Evolutionary conservation across 1,140 invertebrate species (phyloP), one percentile per base, ranked within the genome.

Genomic region (Metaphire vulgaris): DNA sequence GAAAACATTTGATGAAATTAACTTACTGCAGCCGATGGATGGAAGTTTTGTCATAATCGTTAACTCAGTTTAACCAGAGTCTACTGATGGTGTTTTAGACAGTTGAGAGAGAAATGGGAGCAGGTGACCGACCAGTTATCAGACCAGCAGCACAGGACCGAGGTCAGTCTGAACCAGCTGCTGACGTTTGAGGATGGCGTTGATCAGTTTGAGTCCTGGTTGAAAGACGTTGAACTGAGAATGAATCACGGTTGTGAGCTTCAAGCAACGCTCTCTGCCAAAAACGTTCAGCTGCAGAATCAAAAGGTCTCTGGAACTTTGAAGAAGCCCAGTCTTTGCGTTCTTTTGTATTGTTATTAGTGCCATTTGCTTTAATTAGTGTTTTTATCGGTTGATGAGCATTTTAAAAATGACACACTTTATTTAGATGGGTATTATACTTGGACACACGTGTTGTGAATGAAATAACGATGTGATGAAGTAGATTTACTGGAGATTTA

Each of bases 201-300:
- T 79, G 95, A 97, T 83, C 92, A 96, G 84, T 85, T 97, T 21
- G 95, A 93, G 0, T 92, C 93, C 83, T 98, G 95, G 95, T 83
- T 97, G 0, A 90, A 92, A 81, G 93, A 96, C 82, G 92, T 96
- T 12, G 94, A 97, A 84, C 89, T 91, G 79, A 92, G 93, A 1
- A 94, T 98, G 91, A 92, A 94, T 80, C 90, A 92, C 78, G 93
- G 96, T 81, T 95, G 92, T 0, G 93, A 97, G 85, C 87, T 94
- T 0, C 96, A 96, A 85, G 91, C 91, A 0, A 93, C 94, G 0
- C 85, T 98, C 29, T 95, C 96, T 86, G 95, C 97, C 83, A 98
- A 97, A 86, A 90, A 92, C 78, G 94, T 94, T 0, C 95, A 97
- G 83, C 84, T 97, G 21, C 94, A 97, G 83, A 96, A 95, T 82